These are phyloP conservation scores for Poecilia gillii DNA, from an alignment of 2,797 vertebrate genomes.

Conservation along the genomic window DNA sequence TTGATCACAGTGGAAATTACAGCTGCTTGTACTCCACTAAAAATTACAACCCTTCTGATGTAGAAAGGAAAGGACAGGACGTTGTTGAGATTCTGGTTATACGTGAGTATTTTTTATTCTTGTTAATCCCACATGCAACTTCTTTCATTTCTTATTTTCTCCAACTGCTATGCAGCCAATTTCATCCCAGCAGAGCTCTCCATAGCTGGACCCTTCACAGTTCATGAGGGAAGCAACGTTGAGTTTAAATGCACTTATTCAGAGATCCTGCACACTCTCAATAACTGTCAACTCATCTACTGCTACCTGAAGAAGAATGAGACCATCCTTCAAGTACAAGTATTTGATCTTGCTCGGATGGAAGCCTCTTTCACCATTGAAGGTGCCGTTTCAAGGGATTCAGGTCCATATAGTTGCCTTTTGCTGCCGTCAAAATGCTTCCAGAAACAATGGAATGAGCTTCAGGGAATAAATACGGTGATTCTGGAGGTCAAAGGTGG, in stretches of 20 bases:
- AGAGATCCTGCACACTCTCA: conserved; percentile 14
- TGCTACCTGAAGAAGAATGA: conserved; percentile 50
- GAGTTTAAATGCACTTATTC: conserved; percentile 49
- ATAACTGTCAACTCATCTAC: conserved; percentile 32
- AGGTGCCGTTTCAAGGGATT: conserved; percentile 15
- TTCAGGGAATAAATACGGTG: background rate
- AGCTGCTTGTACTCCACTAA: conserved; percentile 17
- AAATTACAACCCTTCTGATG: fast-evolving
- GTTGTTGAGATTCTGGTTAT: conserved; percentile 43
- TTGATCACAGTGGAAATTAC: conserved; percentile 49
- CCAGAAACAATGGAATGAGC: background rate
- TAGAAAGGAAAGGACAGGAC: background rate
- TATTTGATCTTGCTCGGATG: conserved; percentile 34
- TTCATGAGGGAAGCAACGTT: background rate
- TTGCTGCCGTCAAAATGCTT: conserved; percentile 49
- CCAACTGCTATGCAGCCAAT: conserved; percentile 37
- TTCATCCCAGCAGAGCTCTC: conserved; percentile 19
- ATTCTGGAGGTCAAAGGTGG: background rate
- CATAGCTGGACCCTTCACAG: background rate
- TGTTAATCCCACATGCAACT: background rate
- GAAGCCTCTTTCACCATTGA: conserved; percentile 13
- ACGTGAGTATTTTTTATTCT: background rate
- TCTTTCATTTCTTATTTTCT: conserved; percentile 16
- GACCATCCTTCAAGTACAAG: conserved; percentile 17
- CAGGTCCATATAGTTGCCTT: conserved; percentile 53